Evolutionary conservation across 1,140 invertebrate genomes (phyloP).

Genomic region (Tyrophagus putrescentiae): DNA sequence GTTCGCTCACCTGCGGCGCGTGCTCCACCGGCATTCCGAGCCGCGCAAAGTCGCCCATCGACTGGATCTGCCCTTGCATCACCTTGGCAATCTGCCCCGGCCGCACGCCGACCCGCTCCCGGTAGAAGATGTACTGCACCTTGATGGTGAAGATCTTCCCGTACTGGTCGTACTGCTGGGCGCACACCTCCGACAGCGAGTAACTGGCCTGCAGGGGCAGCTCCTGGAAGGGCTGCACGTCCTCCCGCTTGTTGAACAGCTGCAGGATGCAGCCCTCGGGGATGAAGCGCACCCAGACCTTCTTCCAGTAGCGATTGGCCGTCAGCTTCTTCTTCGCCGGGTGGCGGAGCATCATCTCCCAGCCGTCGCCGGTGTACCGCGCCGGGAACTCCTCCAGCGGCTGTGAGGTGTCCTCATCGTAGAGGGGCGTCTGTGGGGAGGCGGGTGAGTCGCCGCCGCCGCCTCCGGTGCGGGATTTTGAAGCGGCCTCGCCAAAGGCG

Average conservation of each 20-base stretch:
- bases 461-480: neutral
- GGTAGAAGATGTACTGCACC: constrained; percentile 94
- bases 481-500: constrained; percentile 20
- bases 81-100: constrained; percentile 83
- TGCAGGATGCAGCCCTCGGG: constrained; percentile 68
- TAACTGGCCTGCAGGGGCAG: constrained; percentile 29
- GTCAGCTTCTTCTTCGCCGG: constrained; percentile 98
- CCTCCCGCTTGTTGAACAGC: constrained; percentile 61
- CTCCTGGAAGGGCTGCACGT: constrained; percentile 41
- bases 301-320: constrained; percentile 87
- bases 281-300: constrained; percentile 65
- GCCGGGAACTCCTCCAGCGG: constrained; percentile 79
- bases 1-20: constrained; percentile 83
- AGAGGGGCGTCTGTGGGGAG: constrained; percentile 48
- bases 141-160: constrained; percentile 99
- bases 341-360: constrained; percentile 90
- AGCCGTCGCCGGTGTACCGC: constrained; percentile 63
- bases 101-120: constrained; percentile 86
- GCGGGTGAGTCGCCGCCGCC: constrained; percentile 25
- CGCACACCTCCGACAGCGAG: constrained; percentile 46
- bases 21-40: constrained; percentile 91
- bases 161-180: constrained; percentile 93
- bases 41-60: constrained; percentile 80
- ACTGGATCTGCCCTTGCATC: constrained; percentile 54
- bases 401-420: constrained; percentile 82